These are phyloP conservation scores for Astreopora myriophthalma DNA, from an alignment of 64 coral and sea anemone genomes.

Conservation along the genomic window DNA sequence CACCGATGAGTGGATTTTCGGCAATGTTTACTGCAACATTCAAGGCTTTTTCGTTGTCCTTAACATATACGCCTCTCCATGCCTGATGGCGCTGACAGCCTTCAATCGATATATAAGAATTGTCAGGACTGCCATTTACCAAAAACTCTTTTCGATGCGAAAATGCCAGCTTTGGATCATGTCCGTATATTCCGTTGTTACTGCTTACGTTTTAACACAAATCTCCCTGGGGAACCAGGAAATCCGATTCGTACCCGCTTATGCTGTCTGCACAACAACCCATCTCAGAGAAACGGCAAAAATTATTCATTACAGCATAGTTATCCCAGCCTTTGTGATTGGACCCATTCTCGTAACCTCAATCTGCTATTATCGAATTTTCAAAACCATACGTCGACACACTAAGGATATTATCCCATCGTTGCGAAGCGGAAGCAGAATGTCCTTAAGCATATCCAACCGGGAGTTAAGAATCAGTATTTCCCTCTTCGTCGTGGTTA, in stretches of 20 bases:
- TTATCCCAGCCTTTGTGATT: slow-evolving; percentile 37
- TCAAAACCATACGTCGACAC: slow-evolving; percentile 29
- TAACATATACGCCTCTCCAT: slow-evolving; percentile 59
- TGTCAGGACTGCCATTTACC: slow-evolving; percentile 58
- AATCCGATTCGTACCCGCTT: slow-evolving; percentile 51
- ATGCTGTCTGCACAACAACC: slow-evolving; percentile 67
- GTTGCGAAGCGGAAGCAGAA: not conserved
- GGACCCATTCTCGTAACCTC: slow-evolving; percentile 32
- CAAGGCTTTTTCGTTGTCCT: slow-evolving; percentile 67
- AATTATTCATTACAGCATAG: slow-evolving; percentile 61
- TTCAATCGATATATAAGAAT: slow-evolving; percentile 81
- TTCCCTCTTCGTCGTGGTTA: slow-evolving; percentile 73
- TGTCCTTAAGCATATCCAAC: slow-evolving; percentile 11
- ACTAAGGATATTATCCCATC: slow-evolving; percentile 39
- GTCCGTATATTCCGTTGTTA: slow-evolving; percentile 13
- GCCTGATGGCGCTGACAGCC: slow-evolving; percentile 54
- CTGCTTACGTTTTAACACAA: slow-evolving; percentile 35
- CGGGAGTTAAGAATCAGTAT: slow-evolving; percentile 69
- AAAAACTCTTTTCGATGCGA: slow-evolving; percentile 50
- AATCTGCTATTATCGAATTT: slow-evolving; percentile 57
- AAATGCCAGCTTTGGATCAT: slow-evolving; percentile 22
- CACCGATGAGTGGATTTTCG: slow-evolving; percentile 51
- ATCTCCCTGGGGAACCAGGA: slow-evolving; percentile 36
- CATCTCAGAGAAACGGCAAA: slow-evolving; percentile 47
- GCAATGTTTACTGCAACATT: slow-evolving; percentile 35